Evolutionary conservation across 2,888 invertebrate genomes (phyloP), one percentile per base, ranked within the genome.

Genomic region (Morpho helenor): DNA sequence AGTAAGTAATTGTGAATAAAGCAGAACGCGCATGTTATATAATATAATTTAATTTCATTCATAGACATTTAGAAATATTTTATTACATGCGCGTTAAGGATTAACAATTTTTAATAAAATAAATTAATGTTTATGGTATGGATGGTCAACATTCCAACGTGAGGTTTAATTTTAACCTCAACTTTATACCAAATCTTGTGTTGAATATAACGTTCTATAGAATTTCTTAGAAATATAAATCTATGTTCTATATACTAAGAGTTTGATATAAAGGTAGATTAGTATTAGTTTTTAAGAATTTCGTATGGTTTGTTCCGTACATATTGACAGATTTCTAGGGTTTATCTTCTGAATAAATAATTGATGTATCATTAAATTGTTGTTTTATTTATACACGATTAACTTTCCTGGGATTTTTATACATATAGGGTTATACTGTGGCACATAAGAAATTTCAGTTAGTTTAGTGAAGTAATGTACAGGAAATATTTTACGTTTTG

Each of bases 301-400:
- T 57, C 47, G 57, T 62, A 64, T 65, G 65, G 64, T 59, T 48
- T 51, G 51, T 61, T 65, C 66, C 63, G 61, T 67, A 65, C 61
- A 47, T 23, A 57, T 60, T 58, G 56, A 60, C 56, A 60, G 55
- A 65, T 56, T 40, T 52, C 57, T 61, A 64, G 62, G 57, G 46
- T 52, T 61, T 64, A 62, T 58, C 66, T 67, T 64, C 57, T 62
- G 54, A 68, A 66, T 68, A 66, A 67, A 69, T 42, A 43, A 54
- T 64, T 63, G 60, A 65, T 66, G 54, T 64, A 64, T 61, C 44
- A 67, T 60, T 48, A 49, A 7, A 57, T 46, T 49, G 31, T 61
- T 59, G 45, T 61, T 65, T 61, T 60, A 52, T 59, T 59, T 49
- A 9, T 31, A 2, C 31, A 31, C 31, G 31, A 31, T 31, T 31